Percentiles rank a stretch among this genome's conserved stretches.
These are phyloP conservation scores for Adoxophyes honmai DNA, from an alignment of 1,140 invertebrate genomes.

Conservation along the genomic window DNA sequence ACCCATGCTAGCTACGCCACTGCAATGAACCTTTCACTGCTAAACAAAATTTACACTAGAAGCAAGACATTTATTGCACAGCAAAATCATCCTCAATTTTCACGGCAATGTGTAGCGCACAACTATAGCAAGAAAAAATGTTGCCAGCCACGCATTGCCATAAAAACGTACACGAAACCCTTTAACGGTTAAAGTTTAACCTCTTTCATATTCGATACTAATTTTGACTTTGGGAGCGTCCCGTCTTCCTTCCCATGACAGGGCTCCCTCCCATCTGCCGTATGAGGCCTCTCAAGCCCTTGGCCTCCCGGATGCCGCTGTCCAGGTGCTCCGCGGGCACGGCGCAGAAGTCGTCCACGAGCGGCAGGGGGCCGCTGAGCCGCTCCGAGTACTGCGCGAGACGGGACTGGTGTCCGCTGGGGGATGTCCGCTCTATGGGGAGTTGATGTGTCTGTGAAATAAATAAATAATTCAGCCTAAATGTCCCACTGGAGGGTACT, in stretches of 20 bases:
- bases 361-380: constrained; percentile 81
- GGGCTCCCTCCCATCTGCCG: constrained; percentile 90
- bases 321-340: constrained; percentile 88
- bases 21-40: too few species aligned
- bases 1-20: too few species aligned
- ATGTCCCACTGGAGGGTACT: too few species aligned
- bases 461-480: too few species aligned
- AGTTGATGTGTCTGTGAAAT: constrained; percentile 38
- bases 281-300: constrained; percentile 86
- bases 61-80: too few species aligned
- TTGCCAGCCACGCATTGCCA: too few species aligned
- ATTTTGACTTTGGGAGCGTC: constrained; percentile 71
- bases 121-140: too few species aligned
- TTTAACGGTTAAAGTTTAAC: too few species aligned
- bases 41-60: too few species aligned
- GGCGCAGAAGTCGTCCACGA: constrained; percentile 95
- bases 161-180: too few species aligned
- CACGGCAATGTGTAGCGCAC: too few species aligned
- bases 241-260: constrained; percentile 83
- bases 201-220: constrained; percentile 32
- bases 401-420: constrained; percentile 73
- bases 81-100: too few species aligned
- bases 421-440: constrained; percentile 52
- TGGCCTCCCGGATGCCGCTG: constrained; percentile 77
- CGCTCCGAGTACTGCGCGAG: constrained; percentile 77